These are phyloP conservation scores for Enteromius radiatus DNA, from an alignment of 2,797 vertebrate species.

Conservation along the genomic window DNA sequence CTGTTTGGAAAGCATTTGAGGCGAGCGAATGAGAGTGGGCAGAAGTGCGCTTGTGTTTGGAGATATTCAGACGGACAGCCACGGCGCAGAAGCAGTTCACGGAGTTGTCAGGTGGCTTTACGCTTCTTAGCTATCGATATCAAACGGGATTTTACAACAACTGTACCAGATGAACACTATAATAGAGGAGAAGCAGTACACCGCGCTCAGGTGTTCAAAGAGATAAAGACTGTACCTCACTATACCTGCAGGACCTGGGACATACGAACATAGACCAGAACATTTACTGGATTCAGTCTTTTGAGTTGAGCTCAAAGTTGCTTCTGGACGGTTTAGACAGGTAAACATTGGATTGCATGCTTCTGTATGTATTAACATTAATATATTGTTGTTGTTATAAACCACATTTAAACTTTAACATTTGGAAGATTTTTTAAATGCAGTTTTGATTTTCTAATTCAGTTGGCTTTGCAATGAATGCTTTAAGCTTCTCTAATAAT, in stretches of 20 bases:
- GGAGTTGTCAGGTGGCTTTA: constrained; percentile 61
- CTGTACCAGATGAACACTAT: constrained; percentile 38
- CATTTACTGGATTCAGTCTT: constrained; percentile 28
- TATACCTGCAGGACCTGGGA: constrained; percentile 32
- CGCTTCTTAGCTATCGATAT: constrained; percentile 56
- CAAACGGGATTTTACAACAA: constrained; percentile 29
- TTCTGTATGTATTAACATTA: neutral
- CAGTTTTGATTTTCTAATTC: neutral
- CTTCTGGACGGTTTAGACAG: constrained; percentile 27
- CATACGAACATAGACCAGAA: neutral
- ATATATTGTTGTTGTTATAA: neutral
- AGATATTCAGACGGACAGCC: constrained; percentile 58
- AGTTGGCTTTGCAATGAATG: neutral
- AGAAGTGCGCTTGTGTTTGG: constrained; percentile 59
- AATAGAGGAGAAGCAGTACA: constrained; percentile 58
- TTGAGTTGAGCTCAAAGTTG: constrained; percentile 18
- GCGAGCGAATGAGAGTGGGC: constrained; percentile 66
- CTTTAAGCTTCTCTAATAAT: neutral
- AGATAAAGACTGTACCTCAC: constrained; percentile 59
- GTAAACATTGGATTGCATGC: constrained; percentile 7
- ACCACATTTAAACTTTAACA: neutral
- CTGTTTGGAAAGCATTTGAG: constrained; percentile 66
- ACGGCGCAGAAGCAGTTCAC: constrained; percentile 54
- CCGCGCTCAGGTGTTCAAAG: constrained; percentile 70
- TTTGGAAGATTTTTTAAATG: neutral